A percentile compares a stretch with the other conserved stretches of the same genome.
Evolutionary conservation across 2,113 vertebrate genomes (phyloP).

Genomic region (Lagopus muta): DNA sequence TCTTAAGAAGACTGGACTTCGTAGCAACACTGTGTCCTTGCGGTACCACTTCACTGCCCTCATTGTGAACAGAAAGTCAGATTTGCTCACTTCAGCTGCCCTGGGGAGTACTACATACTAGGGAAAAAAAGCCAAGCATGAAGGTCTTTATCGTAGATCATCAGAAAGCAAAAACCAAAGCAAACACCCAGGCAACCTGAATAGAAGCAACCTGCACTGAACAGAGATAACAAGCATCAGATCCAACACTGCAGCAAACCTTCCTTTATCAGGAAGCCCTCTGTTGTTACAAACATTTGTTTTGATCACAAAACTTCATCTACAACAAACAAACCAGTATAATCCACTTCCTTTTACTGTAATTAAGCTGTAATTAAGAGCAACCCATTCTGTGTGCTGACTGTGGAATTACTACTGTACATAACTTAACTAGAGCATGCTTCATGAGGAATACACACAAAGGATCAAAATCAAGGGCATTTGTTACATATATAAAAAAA

Average conservation of each 20-base stretch:
- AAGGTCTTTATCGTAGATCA: not conserved
- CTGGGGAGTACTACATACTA: not conserved
- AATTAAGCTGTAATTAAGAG: not conserved
- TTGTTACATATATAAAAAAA: not conserved
- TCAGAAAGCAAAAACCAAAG: not conserved
- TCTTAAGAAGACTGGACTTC: not conserved
- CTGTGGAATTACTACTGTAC: too few species aligned
- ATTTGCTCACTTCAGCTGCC: not conserved
- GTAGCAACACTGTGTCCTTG: not conserved
- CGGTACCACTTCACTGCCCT: not conserved
- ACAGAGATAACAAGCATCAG: not conserved
- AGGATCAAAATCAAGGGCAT: not conserved
- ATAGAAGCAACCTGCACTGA: not conserved
- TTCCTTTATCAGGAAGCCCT: not conserved
- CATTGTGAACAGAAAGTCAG: not conserved
- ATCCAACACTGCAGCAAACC: not conserved
- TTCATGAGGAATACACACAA: not conserved
- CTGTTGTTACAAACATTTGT: not conserved
- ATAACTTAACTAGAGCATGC: not conserved
- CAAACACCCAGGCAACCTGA: not conserved
- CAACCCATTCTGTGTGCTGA: not conserved
- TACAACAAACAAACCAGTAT: not conserved
- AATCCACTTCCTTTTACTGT: not conserved
- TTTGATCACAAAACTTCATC: not conserved
- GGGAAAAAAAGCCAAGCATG: not conserved